These are phyloP conservation scores for Drosophila anceps DNA, from an alignment of 2,888 invertebrate genomes.

Conservation along the genomic window DNA sequence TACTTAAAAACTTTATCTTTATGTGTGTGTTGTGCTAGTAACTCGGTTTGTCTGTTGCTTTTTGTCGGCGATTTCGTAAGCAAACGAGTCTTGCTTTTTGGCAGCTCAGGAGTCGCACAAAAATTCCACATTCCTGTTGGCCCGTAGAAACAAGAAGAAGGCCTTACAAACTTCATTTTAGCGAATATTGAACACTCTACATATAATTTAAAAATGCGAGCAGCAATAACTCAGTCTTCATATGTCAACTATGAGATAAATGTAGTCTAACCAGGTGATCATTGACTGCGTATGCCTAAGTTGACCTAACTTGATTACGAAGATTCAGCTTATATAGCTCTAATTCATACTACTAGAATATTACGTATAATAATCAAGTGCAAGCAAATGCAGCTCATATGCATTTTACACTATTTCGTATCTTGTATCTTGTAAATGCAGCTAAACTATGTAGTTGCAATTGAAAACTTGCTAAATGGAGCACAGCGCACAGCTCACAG, in stretches of 20 bases:
- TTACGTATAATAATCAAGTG: constrained; percentile 13
- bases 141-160: constrained; percentile 13
- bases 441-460: constrained; percentile 27
- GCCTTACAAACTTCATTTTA: background rate
- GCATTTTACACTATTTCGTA: constrained; percentile 49
- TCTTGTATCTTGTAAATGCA: constrained; percentile 39
- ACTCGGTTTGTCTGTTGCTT: constrained; percentile 32
- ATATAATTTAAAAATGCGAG: background rate
- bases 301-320: background rate
- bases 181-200: background rate
- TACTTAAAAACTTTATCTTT: constrained; percentile 26
- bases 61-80: constrained; percentile 52
- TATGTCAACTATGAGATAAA: background rate
- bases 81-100: constrained; percentile 52
- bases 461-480: constrained; percentile 58
- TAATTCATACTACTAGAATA: background rate
- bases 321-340: background rate
- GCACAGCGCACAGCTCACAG: constrained; percentile 37
- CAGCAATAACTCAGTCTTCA: background rate
- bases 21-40: constrained; percentile 53
- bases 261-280: background rate
- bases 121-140: constrained; percentile 60
- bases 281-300: background rate
- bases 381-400: constrained; percentile 35
- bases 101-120: constrained; percentile 34